Evolutionary conservation across 2,888 invertebrate genomes (phyloP).

Genomic region (Urechis unicinctus): DNA sequence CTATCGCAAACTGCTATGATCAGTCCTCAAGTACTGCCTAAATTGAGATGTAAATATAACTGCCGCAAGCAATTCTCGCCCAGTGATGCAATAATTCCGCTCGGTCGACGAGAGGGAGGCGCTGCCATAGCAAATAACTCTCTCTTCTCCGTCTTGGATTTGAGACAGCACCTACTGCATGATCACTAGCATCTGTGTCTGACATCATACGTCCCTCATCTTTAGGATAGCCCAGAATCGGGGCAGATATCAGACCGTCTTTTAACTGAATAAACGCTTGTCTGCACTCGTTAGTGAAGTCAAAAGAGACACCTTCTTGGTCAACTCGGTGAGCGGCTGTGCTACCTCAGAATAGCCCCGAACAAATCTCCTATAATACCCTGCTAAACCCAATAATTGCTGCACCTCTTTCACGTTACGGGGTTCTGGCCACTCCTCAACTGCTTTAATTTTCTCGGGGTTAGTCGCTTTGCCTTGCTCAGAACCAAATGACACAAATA

Average conservation of each 20-base stretch:
- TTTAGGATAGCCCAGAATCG: not conserved
- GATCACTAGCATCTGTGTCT: not conserved
- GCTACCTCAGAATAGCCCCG: not conserved
- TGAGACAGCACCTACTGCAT: too few species aligned
- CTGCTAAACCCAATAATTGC: not conserved
- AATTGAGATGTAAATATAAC: too few species aligned
- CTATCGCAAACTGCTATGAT: too few species aligned
- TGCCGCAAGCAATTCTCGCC: too few species aligned
- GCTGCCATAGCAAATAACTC: too few species aligned
- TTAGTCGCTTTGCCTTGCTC: not conserved
- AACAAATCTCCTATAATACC: conserved; percentile 3
- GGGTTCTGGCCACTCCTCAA: not conserved
- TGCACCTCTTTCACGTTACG: not conserved
- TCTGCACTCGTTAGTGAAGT: not conserved
- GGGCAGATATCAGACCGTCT: not conserved
- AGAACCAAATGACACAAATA: conserved; percentile 2
- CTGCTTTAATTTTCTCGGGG: not conserved
- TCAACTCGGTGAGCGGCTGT: conserved; percentile 1
- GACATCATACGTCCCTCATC: not conserved
- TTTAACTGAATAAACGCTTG: conserved; percentile 1
- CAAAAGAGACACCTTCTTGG: not conserved
- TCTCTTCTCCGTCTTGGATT: too few species aligned
- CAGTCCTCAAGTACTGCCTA: too few species aligned
- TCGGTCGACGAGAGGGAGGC: too few species aligned
- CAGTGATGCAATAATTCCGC: too few species aligned